Percentiles rank a stretch among this genome's conserved stretches.
Evolutionary conservation across 1,140 invertebrate species (phyloP).

Genomic region (Zaprionus tsacasi): DNA sequence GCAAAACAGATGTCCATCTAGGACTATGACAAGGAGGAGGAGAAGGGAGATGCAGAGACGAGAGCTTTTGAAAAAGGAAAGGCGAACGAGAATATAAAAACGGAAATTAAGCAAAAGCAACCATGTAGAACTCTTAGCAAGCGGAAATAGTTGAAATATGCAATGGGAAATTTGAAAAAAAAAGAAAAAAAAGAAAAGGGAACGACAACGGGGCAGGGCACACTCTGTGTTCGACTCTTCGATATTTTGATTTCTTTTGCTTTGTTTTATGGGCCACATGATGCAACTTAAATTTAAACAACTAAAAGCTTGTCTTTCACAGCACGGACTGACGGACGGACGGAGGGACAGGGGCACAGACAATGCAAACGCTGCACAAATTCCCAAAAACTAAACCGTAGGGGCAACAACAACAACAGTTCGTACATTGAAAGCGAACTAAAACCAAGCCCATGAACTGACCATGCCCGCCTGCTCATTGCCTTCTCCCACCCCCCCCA

Average conservation of each 20-base stretch:
- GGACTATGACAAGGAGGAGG: background rate
- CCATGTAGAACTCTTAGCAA: constrained; percentile 38
- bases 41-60: background rate
- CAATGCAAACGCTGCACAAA: constrained; percentile 44
- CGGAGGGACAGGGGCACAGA: background rate
- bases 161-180: constrained; percentile 51
- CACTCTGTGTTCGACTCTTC: background rate
- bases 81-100: constrained; percentile 41
- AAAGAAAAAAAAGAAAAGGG: constrained; percentile 15
- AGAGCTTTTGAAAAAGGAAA: constrained; percentile 3
- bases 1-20: constrained; percentile 74
- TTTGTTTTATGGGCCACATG: constrained; percentile 20
- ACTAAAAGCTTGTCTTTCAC: constrained; percentile 60
- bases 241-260: constrained; percentile 7
- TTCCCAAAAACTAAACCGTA: constrained; percentile 26
- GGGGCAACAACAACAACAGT: constrained; percentile 38
- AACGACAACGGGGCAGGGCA: constrained; percentile 15
- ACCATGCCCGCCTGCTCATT: background rate
- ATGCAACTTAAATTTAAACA: constrained; percentile 75
- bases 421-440: constrained; percentile 36
- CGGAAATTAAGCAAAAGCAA: constrained; percentile 71
- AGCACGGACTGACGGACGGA: constrained; percentile 1
- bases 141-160: constrained; percentile 63
- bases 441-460: constrained; percentile 46
- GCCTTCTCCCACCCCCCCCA: background rate